phyloP scores from a whole-genome alignment of 2,113 vertebrate genomes.

The Sterrhoptilus dennistouni region DNA sequence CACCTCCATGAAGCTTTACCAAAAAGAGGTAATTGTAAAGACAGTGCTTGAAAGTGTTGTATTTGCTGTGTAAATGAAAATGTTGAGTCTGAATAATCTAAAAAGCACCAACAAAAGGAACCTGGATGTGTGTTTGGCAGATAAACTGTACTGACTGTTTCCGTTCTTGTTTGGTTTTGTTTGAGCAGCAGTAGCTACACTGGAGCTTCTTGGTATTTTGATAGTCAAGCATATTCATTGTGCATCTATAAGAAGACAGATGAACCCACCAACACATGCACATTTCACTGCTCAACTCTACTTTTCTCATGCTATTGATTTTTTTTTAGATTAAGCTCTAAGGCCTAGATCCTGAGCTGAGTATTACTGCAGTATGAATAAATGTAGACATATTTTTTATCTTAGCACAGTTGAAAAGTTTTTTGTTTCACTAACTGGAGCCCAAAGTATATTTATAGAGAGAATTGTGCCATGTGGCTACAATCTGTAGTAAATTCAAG shows the following conservation, averaged over 20 bases:
- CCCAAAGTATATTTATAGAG: neutral
- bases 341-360: neutral
- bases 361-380: neutral
- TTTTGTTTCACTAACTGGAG: neutral
- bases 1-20: neutral
- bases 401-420: neutral
- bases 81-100: neutral
- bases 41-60: neutral
- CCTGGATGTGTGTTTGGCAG: neutral
- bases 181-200: neutral
- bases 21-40: neutral
- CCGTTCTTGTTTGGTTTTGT: neutral
- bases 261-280: accelerated
- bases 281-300: neutral
- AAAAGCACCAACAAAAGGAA: neutral
- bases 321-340: neutral
- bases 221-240: neutral
- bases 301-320: neutral
- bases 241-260: neutral
- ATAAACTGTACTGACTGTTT: neutral
- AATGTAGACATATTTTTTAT: neutral
- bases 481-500: constrained; percentile 32
- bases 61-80: neutral
- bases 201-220: neutral
- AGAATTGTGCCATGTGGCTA: constrained; percentile 9